Conservation (phyloP, 2,797 vertebrate species). For the Notamacropus eugenii region DNA sequence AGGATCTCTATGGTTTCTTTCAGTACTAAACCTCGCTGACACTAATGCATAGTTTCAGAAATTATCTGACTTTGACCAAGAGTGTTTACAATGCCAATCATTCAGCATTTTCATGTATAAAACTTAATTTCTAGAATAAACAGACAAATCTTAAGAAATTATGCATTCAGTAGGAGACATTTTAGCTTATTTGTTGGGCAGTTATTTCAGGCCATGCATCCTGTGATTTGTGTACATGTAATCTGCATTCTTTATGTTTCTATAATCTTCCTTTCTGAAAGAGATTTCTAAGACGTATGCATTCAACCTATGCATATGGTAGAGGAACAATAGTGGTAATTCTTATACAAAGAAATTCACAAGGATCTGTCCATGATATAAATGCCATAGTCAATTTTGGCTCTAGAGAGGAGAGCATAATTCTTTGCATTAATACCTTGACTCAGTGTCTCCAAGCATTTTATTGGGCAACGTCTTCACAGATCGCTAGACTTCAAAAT, state of each 20-base stretch:
- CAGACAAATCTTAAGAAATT: neutral
- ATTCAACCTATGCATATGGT: neutral
- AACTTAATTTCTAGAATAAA: neutral
- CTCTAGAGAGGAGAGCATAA: neutral
- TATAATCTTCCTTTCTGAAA: neutral
- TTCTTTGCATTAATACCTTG: neutral
- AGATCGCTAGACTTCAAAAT: neutral
- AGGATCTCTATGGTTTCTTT: no score
- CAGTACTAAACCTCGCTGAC: no score
- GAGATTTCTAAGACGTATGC: neutral
- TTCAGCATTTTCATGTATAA: neutral
- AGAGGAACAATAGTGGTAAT: neutral
- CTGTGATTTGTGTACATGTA: neutral
- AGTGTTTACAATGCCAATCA: no score
- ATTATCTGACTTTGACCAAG: no score
- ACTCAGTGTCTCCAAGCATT: neutral
- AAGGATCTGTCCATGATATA: accelerated
- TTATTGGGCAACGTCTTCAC: neutral
- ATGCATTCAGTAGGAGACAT: neutral
- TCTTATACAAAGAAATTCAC: neutral
- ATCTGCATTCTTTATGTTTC: no score
- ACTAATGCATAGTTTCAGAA: no score
- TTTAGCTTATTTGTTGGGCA: neutral
- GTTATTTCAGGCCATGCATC: neutral
- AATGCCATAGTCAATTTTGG: neutral